Base-by-base conservation (phyloP, 2,888 invertebrate genomes). In the Campoplex capitator region DNA sequence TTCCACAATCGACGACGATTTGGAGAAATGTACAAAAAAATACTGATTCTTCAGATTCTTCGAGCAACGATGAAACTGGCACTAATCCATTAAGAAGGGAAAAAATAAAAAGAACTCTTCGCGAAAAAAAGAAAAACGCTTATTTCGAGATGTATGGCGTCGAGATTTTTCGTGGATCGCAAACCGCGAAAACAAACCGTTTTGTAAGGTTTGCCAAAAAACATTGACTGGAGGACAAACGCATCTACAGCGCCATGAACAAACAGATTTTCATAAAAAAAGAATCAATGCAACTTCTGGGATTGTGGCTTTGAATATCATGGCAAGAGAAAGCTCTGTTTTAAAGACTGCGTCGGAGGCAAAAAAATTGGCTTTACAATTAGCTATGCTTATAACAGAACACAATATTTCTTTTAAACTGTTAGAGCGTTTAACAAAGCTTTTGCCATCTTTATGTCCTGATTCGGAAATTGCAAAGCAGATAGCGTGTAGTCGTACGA, bases 121-220 rank as follows among this genome's bases (percentile, higher is more conserved):
- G 32, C 18, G 23, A 51, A 51, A 23, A 32, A 73, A 73, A n/a
- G 35, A 28, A 16, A 73, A 73, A 35, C 71, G 71, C 32, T 6
- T 28, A 7, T 54, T 54, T 4, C 71, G 54, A 3, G 23, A 18
- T 18, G 35, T 73, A 35, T 73, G 54, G 54, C 48, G 6, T 2
- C 16, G 32, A 6, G 18, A 54, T 73, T 73, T 54, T 54, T 48
- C 51, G 18, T 73, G 71, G 32, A 18, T 73, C 13, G 35, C 13
- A 28, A 73, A 48, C 28, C 51, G 54, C 51, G 48, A 73, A 28
- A 54, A 73, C 35, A 73, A 73, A 35, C 71, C 71, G 16, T 73
- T 73, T 35, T 73, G 54, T 23, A 73, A 23, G 28, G 54, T 35
- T 6, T 54, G 54, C 32, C 51, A 73, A 48, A 73, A 54, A 54